A percentile compares a stretch with the other conserved stretches of the same genome.
Conservation (phyloP, 2,113 vertebrate species). For the Bufo bufo region DNA sequence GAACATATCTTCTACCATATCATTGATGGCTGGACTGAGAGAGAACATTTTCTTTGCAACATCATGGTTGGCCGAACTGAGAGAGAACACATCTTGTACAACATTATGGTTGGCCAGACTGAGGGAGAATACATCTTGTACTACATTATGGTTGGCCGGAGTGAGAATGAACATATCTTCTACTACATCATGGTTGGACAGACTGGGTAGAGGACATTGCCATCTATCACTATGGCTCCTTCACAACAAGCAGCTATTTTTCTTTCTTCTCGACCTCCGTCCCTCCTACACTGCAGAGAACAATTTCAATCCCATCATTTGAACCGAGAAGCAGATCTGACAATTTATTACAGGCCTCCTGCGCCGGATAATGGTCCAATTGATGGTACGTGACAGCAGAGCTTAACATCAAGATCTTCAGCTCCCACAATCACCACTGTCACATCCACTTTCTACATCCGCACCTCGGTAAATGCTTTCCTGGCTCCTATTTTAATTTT, state of each 20-base stretch:
- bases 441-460: conserved; percentile 68
- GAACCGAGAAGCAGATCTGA: conserved; percentile 73
- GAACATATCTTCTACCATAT: neutral
- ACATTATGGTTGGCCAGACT: neutral
- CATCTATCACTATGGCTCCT: neutral
- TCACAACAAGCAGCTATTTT: neutral
- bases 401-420: conserved; percentile 72
- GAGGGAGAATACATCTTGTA: neutral
- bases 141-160: no score
- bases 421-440: conserved; percentile 67
- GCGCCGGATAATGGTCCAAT: conserved; percentile 72
- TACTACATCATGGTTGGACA: neutral
- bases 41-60: no score
- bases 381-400: conserved; percentile 74
- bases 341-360: conserved; percentile 74
- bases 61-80: no score
- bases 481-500: conserved; percentile 68
- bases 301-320: conserved; percentile 73
- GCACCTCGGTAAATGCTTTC: conserved; percentile 66
- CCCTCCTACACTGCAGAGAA: conserved; percentile 64
- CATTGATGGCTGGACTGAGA: neutral
- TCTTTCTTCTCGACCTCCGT: neutral
- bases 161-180: no score
- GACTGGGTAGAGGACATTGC: neutral
- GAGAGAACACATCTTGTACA: no score